phyloP scores from a whole-genome alignment of 2,888 invertebrate genomes.

The Zygaena filipendulae region DNA sequence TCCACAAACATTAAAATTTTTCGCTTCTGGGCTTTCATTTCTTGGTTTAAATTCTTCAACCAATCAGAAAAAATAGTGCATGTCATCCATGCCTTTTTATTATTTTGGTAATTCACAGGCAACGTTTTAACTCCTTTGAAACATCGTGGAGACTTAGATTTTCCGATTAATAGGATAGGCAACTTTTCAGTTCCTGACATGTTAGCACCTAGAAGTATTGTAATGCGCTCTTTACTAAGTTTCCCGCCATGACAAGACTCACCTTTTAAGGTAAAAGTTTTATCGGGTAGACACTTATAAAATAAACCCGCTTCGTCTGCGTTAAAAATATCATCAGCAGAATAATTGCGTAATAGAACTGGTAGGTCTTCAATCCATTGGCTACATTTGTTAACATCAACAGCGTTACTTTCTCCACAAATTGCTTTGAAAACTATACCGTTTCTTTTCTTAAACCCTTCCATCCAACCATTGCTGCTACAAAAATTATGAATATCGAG shows the following conservation, averaged over 20 bases:
- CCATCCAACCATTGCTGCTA: slow-evolving; percentile 16
- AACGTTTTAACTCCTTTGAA: slow-evolving; percentile 16
- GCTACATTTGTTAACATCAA: slow-evolving; percentile 12
- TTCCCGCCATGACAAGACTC: slow-evolving; percentile 17
- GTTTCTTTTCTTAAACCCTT: slow-evolving; percentile 14
- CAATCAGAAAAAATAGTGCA: slow-evolving; percentile 10
- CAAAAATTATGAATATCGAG: slow-evolving; percentile 16
- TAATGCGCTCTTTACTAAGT: slow-evolving; percentile 13
- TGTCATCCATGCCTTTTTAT: slow-evolving; percentile 20
- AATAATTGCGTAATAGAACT: slow-evolving; percentile 13
- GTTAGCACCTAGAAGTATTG: slow-evolving; percentile 15
- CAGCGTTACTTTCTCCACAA: slow-evolving; percentile 15
- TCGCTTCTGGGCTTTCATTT: slow-evolving; percentile 9
- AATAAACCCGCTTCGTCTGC: slow-evolving; percentile 15
- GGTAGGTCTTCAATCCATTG: slow-evolving; percentile 13
- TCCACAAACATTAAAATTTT: slow-evolving; percentile 16
- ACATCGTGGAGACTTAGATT: slow-evolving; percentile 15
- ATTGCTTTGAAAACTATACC: slow-evolving; percentile 13
- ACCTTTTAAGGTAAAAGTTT: slow-evolving; percentile 16
- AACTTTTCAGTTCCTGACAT: slow-evolving; percentile 16
- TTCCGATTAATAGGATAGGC: slow-evolving; percentile 13
- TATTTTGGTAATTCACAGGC: slow-evolving; percentile 13
- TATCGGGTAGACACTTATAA: slow-evolving; percentile 13
- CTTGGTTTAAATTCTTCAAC: slow-evolving; percentile 8
- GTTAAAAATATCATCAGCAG: slow-evolving; percentile 14